A percentile compares a stretch with the other conserved stretches of the same genome.
Conservation (phyloP, 2,888 invertebrate genomes). For the Tromatobia lineatoria region DNA sequence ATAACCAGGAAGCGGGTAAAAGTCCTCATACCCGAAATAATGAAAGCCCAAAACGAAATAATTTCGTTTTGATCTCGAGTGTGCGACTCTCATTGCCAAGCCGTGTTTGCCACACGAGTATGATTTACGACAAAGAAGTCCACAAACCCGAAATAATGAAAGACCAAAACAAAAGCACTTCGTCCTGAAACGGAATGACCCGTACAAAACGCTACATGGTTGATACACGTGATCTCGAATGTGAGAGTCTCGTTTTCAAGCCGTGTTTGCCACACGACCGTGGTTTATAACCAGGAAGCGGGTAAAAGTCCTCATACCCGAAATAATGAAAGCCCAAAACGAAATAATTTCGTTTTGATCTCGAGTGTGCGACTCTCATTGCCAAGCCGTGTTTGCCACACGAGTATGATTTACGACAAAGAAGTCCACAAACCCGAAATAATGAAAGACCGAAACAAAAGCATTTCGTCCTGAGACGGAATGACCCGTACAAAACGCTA, state of each 20-base stretch:
- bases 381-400: no score
- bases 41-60: no score
- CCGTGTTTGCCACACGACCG: background rate
- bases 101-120: no score
- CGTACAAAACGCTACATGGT: background rate
- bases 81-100: no score
- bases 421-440: no score
- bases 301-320: background rate
- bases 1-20: background rate
- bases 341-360: no score
- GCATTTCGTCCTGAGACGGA: background rate
- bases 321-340: no score
- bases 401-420: no score
- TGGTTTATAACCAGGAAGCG: background rate
- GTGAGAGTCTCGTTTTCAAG: constrained; percentile 19
- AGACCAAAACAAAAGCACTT: background rate
- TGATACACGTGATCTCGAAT: constrained; percentile 2
- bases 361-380: no score
- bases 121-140: no score
- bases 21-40: background rate
- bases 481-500: background rate
- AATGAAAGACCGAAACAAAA: background rate
- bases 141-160: background rate
- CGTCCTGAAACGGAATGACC: background rate
- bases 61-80: no score